phyloP scores from a whole-genome alignment of 2,888 invertebrate genomes.

The Ischnus inquisitorius region DNA sequence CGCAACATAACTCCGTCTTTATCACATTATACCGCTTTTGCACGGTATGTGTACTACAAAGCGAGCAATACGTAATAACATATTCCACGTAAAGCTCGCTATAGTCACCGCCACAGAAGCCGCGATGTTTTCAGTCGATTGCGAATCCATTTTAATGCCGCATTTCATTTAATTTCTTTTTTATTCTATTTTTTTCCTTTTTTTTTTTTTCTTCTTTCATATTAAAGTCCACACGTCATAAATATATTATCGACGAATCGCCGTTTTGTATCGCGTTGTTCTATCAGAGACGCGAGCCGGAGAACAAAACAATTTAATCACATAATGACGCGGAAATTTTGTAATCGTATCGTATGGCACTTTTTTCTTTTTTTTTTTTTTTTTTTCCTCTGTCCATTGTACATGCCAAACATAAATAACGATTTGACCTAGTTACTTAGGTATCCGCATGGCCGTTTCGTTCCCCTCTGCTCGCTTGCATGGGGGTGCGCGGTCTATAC shows the following conservation, averaged over 20 bases:
- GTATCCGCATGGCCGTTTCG: conserved; percentile 70
- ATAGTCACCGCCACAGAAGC: neutral
- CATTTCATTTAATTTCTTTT: neutral
- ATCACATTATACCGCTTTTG: conserved; percentile 3
- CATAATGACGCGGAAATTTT: conserved; percentile 41
- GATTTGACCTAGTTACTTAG: conserved; percentile 71
- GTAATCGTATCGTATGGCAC: conserved; percentile 57
- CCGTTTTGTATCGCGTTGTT: neutral
- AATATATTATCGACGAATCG: conserved; percentile 11
- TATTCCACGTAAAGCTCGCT: conserved; percentile 7
- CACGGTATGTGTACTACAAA: conserved; percentile 11
- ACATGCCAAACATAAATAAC: conserved; percentile 71
- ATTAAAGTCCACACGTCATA: neutral
- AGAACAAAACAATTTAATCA: conserved; percentile 56
- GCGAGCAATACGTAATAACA: conserved; percentile 33
- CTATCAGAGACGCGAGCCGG: neutral
- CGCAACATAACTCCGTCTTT: conserved; percentile 35
- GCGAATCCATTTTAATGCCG: conserved; percentile 14
- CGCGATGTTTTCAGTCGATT: conserved; percentile 19
- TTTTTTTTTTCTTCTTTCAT: neutral
- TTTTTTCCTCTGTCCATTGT: conserved; percentile 58
- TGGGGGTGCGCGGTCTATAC: conserved; percentile 37
- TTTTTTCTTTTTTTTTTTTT: neutral
- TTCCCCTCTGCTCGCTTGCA: conserved; percentile 34
- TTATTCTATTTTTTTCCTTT: neutral